Conservation (phyloP, 2,888 invertebrate genomes). For the Watsonalla cultraria region DNA sequence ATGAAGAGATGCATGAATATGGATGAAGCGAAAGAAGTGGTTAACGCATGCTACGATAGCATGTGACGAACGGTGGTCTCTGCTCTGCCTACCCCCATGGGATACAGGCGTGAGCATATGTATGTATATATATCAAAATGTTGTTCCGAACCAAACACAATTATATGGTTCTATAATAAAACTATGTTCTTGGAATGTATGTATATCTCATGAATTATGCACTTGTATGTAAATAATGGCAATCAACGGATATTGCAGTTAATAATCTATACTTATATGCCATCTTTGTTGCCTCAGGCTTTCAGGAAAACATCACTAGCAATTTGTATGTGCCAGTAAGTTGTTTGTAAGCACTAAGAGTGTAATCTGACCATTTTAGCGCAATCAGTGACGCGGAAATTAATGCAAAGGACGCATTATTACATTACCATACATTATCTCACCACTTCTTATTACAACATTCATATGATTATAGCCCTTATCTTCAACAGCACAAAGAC, state of each 20-base stretch:
- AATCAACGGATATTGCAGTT: conserved; percentile 17
- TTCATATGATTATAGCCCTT: background rate
- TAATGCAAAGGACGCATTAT: background rate
- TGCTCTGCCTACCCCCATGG: no score
- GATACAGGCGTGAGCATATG: no score
- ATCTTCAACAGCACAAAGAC: background rate
- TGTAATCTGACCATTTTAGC: background rate
- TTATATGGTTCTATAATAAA: no score
- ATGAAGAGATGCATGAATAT: no score
- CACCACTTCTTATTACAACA: background rate
- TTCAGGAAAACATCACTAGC: conserved; percentile 9
- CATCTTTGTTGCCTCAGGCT: conserved; percentile 1
- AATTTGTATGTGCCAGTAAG: conserved; percentile 7
- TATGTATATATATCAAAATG: no score
- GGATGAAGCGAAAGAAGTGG: no score
- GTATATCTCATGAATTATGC: background rate
- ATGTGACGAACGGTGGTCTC: no score
- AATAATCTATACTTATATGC: conserved; percentile 3
- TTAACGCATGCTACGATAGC: no score
- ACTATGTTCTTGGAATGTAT: background rate
- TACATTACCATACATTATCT: background rate
- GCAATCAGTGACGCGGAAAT: background rate
- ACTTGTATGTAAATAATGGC: conserved; percentile 7
- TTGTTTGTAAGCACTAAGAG: background rate
- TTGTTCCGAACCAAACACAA: no score